Base-by-base conservation (phyloP, 2,888 invertebrate species). In the Xestia c-nigrum region DNA sequence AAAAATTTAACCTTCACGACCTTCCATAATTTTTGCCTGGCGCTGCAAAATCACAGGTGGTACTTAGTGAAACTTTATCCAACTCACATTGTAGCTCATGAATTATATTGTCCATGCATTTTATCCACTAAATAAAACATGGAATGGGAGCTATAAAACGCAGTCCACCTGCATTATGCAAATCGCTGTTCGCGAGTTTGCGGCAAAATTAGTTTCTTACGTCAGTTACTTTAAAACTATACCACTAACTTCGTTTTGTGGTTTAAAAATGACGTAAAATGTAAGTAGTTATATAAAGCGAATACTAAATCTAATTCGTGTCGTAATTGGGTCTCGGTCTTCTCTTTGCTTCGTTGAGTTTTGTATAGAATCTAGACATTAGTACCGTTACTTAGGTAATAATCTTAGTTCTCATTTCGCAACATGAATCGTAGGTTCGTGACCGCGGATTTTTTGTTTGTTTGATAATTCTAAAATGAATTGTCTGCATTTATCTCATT, bases 131-230 rank as follows among this genome's bases (percentile, higher is more conserved):
- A 76, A 87, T 85, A 77, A 84, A 81, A 74, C 75, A 80, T 76
- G 73, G 66, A 79, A 85, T 75, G 68, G 65, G 21, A 12, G 64
- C 64, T 78, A 74, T 72, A 78, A 79, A 85, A 83, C 64, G 80
- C 85, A 81, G 74, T 85, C 83, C 85, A 82, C 75, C 88, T 87
- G 89, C 90, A 91, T 91, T 91, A 91, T 90, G 90, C 86, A 88
- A 90, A 91, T 89, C 50, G 74, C 65, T 83, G 84, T 75, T 80
- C 81, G 74, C 76, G 74, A 81, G 78, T 85, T 85, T 86, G 87
- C 80, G 72, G 86, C 73, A 85, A 82, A 87, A 85, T 85, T 84
- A 81, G 71, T 78, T 88, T 82, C 85, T 85, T 87, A 84, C 82
- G 81, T 88, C 77, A 72, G 55, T 72, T 71, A 80, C 76, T 70